Base-by-base conservation (phyloP, 2,797 vertebrate genomes). In the Mastacembelus armatus region DNA sequence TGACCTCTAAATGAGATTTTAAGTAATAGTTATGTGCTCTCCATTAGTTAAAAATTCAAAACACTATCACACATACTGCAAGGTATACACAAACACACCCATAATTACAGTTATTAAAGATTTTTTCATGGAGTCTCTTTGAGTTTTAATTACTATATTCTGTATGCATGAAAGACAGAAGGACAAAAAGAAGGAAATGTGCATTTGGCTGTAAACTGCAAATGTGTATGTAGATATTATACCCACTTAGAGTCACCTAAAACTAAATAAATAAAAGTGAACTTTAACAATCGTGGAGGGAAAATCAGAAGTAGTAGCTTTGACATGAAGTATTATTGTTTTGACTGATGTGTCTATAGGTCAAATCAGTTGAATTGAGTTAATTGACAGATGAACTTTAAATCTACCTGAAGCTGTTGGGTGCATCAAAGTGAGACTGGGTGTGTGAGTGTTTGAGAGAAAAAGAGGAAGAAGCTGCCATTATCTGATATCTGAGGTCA, bases 81-180 rank as follows among this genome's bases (percentile, higher is more conserved):
- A 16, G 49, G 24, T 24, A 48, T n/a, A 74, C 51, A 74, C 42
- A 74, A 16, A 77, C 40, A 21, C 39, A 45, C 6, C 45, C 66
- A 64, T 83, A 85, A 88, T 88, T 82, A 88, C 80, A 86, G 74
- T 88, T 78, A 76, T 87, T 59, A 62, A 66, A 51, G 40, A 18
- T 58, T 78, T 85, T 88, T 72, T 86, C 72, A 71, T 30, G 55
- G 74, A 83, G 74, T 49, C 68, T 56, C 66, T 71, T 58, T 78
- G 65, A 78, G 33, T 47, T 69, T 75, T 88, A 84, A 89, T 89
- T 79, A 74, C 59, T 33, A 51, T 47, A 78, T 76, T 38, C 33
- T 38, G 33, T 15, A 78, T 71, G 80, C 77, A 74, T 32, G 10
- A 38, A 10, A 39, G 22, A 39, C 32, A 68, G 32, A 36, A 19